Percentiles rank a stretch among this genome's conserved stretches.
Conservation (phyloP, 2,113 vertebrate genomes). For the Lethenteron reissneri region DNA sequence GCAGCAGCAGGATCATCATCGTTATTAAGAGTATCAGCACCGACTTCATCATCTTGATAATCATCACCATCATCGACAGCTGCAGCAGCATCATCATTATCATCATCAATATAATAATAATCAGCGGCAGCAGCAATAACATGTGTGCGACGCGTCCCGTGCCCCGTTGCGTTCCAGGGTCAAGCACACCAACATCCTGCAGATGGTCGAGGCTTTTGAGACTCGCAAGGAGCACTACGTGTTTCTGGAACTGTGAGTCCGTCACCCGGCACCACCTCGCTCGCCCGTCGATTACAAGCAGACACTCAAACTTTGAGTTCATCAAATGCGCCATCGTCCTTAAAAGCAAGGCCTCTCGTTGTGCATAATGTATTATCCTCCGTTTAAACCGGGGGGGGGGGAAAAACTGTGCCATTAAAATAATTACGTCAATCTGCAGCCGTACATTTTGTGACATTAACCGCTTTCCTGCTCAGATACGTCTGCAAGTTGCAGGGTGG, state of each 20-base stretch:
- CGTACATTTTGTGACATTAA: too few species aligned
- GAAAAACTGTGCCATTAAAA: too few species aligned
- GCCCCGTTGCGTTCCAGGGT: slow-evolving; percentile 35
- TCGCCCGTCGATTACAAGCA: too few species aligned
- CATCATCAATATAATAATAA: background rate
- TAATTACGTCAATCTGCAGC: too few species aligned
- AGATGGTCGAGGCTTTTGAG: slow-evolving; percentile 82
- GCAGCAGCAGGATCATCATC: background rate
- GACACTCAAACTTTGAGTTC: too few species aligned
- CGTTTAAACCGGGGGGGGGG: too few species aligned
- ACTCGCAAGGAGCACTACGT: slow-evolving; percentile 93
- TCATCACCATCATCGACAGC: background rate
- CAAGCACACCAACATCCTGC: slow-evolving; percentile 84
- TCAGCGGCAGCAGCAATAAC: background rate
- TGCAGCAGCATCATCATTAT: background rate
- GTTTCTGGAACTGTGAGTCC: slow-evolving; percentile 93
- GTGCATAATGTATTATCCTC: too few species aligned
- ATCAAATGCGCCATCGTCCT: too few species aligned
- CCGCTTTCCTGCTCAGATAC: too few species aligned
- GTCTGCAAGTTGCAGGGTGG: too few species aligned
- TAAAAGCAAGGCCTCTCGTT: too few species aligned
- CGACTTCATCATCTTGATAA: background rate
- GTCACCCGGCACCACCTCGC: background rate
- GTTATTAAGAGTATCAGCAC: background rate
- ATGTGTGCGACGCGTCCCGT: background rate